Conservation (phyloP, 2,113 vertebrate species). For the Chaenogobius annularis region DNA sequence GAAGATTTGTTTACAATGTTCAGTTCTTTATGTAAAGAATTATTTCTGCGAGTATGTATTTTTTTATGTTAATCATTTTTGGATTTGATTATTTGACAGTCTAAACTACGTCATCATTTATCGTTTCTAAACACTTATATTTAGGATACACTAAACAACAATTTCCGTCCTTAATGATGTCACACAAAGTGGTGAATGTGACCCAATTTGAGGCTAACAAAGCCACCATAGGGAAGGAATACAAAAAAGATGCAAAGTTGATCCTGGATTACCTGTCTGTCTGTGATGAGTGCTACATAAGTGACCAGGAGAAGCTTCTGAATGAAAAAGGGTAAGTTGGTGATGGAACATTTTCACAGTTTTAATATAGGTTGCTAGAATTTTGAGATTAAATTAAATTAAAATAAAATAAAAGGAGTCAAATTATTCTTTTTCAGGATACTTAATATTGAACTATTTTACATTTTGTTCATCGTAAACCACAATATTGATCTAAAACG, state of each 20-base stretch:
- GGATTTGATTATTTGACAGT: neutral
- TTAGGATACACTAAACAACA: neutral
- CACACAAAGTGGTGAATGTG: conserved; percentile 83
- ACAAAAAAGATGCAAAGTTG: conserved; percentile 91
- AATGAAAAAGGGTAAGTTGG: conserved; percentile 80
- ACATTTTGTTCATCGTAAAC: no score
- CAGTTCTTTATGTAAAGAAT: no score
- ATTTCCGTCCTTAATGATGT: conserved; percentile 59
- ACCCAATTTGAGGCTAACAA: conserved; percentile 92
- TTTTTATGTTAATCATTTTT: neutral
- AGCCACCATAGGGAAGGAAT: conserved; percentile 86
- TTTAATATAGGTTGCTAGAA: neutral
- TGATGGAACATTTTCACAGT: neutral
- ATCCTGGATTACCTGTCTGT: conserved; percentile 85
- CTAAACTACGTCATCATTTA: neutral
- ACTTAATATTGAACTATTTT: no score
- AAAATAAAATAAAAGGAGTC: no score
- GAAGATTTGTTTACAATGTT: no score
- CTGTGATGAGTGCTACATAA: conserved; percentile 86
- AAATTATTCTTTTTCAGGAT: no score
- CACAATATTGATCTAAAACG: no score
- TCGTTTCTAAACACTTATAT: neutral
- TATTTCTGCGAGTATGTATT: no score
- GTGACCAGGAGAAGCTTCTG: conserved; percentile 84
- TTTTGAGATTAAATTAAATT: no score